Evolutionary conservation across 1,140 invertebrate genomes (phyloP).

Genomic region (Pseudomyrmex dendroicus): DNA sequence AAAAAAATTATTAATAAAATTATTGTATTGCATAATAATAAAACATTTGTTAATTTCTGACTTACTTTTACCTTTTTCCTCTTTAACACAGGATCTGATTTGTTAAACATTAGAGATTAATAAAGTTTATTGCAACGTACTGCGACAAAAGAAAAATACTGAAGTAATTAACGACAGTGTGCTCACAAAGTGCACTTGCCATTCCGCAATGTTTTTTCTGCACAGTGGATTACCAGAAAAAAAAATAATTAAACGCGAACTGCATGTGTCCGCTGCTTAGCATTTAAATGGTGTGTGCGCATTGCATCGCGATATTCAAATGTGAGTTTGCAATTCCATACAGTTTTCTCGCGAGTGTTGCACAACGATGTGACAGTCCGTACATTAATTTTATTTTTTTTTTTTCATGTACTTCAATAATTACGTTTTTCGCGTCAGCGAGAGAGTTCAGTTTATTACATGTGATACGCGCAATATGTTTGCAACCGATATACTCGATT

Average conservation of each 20-base stretch:
- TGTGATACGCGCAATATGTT: too few relatives aligned
- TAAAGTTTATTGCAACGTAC: conserved; percentile 8
- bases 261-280: conserved; percentile 41
- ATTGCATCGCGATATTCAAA: conserved; percentile 36
- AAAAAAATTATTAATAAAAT: background rate
- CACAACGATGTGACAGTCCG: background rate
- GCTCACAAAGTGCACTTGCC: conserved; percentile 11
- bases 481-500: conserved; percentile 13
- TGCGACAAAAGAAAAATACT: conserved; percentile 4
- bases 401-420: background rate
- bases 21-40: background rate
- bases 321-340: conserved; percentile 18
- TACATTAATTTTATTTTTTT: background rate
- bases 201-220: conserved; percentile 46
- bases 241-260: conserved; percentile 43
- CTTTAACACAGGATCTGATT: too few relatives aligned
- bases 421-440: background rate
- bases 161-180: conserved; percentile 41
- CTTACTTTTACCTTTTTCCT: too few relatives aligned
- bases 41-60: too few relatives aligned
- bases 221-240: conserved; percentile 37
- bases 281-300: conserved; percentile 43
- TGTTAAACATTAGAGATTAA: conserved; percentile 25
- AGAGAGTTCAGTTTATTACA: conserved; percentile 6
- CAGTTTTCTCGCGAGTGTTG: conserved; percentile 11